Evolutionary conservation across 2,888 invertebrate species (phyloP).

Genomic region (Synergus gifuensis): DNA sequence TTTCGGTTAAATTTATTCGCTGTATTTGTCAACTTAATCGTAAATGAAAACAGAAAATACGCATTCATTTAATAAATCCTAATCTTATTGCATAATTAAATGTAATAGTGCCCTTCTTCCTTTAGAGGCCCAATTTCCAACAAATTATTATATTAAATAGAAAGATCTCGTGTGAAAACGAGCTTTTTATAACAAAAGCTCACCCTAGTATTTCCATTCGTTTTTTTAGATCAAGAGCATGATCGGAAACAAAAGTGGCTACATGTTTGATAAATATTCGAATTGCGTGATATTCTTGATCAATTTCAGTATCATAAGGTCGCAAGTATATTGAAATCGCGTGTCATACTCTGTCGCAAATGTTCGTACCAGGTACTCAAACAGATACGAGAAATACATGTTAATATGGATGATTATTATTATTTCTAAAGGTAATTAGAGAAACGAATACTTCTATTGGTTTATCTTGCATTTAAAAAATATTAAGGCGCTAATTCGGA

Average conservation of each 20-base stretch:
- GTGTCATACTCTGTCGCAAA: not conserved
- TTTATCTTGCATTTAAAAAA: no score
- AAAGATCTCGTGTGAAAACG: not conserved
- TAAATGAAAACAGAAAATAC: not conserved
- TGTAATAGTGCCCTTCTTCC: not conserved
- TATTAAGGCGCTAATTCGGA: no score
- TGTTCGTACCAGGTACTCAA: not conserved
- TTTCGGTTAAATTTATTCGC: no score
- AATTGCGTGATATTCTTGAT: constrained; percentile 14
- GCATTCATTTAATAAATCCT: not conserved
- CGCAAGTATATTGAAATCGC: not conserved
- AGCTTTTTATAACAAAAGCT: not conserved
- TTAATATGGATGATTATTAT: no score
- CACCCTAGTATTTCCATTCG: not conserved
- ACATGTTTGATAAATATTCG: constrained; percentile 9
- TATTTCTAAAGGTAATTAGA: no score
- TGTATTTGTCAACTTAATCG: no score
- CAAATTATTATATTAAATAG: not conserved
- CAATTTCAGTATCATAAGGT: not conserved
- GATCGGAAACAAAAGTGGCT: not conserved
- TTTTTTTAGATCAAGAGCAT: not conserved
- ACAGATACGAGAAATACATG: not conserved
- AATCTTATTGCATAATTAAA: not conserved
- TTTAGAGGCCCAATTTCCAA: not conserved
- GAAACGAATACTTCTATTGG: no score